Evolutionary conservation across 2,113 vertebrate genomes (phyloP), one percentile per base, ranked within the genome.

Genomic region (Callipepla squamata): DNA sequence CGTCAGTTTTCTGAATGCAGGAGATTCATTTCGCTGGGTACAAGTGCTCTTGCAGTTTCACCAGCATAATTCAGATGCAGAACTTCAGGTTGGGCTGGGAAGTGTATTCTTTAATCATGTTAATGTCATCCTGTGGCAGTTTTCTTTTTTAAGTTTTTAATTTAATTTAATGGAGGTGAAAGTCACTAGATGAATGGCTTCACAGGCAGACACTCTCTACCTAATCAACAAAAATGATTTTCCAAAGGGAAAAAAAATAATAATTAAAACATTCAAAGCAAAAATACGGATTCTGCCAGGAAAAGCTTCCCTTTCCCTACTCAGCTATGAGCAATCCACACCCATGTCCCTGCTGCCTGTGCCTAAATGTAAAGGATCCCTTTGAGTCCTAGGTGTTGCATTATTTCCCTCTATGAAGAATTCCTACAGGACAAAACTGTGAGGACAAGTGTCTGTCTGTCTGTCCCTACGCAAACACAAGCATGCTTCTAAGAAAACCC

Each of bases 71-170:
- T 93, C 86, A 79, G 63, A 47, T 0, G 0, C 36, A 69, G 89
- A 94, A 76, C 40, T 79, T 81, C 44, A 77, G 68, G 80, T 82
- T 67, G 66, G 61, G 74, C 44, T 81, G 74, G 66, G 38, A 81
- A 92, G 58, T 51, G 73, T 34, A 18, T 81, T 67, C 86, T 87
- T 95, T 84, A 89, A 95, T 90, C 80, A 79, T 34, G 32, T 79
- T 81, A 73, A 92, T 92, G 47, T 48, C 69, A 89, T 72, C 74
- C 70, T 14, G 5, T 76, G 70, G 77, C 77, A 92, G 66, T 58
- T 73, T 81, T 68, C 83, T 81, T 84, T 84, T 72, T 79, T 11
- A 81, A 53, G 7, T 13, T 76, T 81, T 55, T 80, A 5, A 69
- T 75, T 91, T 50, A 65, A 86, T 93, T 89, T 81, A 90, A 91